Evolutionary conservation across 1,140 invertebrate species (phyloP).

Genomic region (Portunus trituberculatus): DNA sequence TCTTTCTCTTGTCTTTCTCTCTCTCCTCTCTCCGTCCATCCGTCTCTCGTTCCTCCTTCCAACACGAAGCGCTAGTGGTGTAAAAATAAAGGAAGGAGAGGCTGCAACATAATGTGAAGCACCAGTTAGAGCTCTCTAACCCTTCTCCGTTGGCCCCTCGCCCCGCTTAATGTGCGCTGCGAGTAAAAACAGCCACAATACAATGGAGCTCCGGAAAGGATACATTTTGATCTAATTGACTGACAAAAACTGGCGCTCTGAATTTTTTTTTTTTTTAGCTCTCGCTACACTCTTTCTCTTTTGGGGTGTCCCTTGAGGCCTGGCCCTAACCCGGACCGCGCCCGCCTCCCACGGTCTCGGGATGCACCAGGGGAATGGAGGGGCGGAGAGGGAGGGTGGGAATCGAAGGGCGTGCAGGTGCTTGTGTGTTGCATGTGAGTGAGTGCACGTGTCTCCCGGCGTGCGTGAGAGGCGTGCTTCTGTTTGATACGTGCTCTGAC

Average conservation of each 20-base stretch:
- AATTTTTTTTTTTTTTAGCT: conserved; percentile 43
- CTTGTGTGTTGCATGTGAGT: conserved; percentile 39
- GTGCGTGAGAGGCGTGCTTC: neutral
- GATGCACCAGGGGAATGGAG: neutral
- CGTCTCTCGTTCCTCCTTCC: conserved; percentile 28
- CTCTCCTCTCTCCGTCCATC: neutral
- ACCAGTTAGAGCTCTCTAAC: conserved; percentile 52
- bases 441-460: neutral
- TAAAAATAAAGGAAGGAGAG: conserved; percentile 32
- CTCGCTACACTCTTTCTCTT: conserved; percentile 33
- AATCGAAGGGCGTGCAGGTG: neutral
- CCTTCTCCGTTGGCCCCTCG: conserved; percentile 24
- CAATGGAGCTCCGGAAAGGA: conserved; percentile 45
- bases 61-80: neutral
- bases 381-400: conserved; percentile 18
- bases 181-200: conserved; percentile 57
- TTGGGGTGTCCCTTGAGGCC: neutral
- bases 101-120: conserved; percentile 53
- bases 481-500: neutral
- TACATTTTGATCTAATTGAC: conserved; percentile 74
- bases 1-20: neutral
- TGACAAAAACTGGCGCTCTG: conserved; percentile 54
- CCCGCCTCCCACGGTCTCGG: conserved; percentile 5
- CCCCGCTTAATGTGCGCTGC: conserved; percentile 41
- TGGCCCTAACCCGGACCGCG: neutral